phyloP scores from a whole-genome alignment of 2,888 invertebrate genomes.

The Dynastes tityus region DNA sequence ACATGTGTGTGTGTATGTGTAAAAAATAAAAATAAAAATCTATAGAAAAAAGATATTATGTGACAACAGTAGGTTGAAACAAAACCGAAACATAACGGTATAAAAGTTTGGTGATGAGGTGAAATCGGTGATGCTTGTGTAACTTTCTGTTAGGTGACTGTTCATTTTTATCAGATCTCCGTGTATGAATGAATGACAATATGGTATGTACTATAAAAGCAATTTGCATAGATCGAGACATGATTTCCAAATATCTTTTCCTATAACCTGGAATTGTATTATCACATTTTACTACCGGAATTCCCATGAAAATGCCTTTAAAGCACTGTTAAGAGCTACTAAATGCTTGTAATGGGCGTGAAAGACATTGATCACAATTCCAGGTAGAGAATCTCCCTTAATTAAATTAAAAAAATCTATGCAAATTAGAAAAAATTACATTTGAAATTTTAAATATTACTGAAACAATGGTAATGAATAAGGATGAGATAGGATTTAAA shows the following conservation, averaged over 20 bases:
- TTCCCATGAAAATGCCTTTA: too few species aligned
- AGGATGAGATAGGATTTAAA: conserved; percentile 4
- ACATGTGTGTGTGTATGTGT: conserved; percentile 45
- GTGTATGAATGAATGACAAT: conserved; percentile 10
- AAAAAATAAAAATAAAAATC: conserved; percentile 47
- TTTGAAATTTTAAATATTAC: not conserved
- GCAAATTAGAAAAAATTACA: too few species aligned
- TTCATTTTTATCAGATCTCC: conserved; percentile 13
- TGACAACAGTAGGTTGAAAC: conserved; percentile 9
- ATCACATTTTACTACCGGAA: too few species aligned
- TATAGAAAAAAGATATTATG: conserved; percentile 35
- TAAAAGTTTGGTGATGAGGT: conserved; percentile 15
- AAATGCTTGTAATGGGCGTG: too few species aligned
- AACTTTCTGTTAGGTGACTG: not conserved
- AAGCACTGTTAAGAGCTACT: too few species aligned
- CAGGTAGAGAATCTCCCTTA: not conserved
- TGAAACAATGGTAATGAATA: conserved; percentile 11
- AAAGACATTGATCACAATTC: not conserved
- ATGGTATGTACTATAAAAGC: not conserved
- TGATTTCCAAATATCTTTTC: too few species aligned
- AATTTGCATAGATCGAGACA: too few species aligned
- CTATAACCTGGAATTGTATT: too few species aligned
- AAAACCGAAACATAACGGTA: conserved; percentile 3
- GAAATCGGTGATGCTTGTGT: conserved; percentile 13
- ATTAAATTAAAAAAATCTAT: not conserved